Evolutionary conservation across 2,113 vertebrate genomes (phyloP).

Genomic region (Nothocercus nigrocapillus): DNA sequence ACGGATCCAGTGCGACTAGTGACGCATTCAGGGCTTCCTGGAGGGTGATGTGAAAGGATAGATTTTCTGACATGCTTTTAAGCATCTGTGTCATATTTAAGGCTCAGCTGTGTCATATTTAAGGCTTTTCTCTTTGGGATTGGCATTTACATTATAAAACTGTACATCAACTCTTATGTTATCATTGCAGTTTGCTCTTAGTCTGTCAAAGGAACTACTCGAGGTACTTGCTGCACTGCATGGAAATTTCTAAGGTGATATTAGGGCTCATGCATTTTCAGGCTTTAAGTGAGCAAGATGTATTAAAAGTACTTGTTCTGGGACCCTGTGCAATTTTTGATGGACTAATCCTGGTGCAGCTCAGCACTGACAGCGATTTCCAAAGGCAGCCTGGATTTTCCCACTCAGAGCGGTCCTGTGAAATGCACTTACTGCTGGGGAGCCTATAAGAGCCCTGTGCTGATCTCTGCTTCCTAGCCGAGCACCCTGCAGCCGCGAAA

Average conservation of each 20-base stretch:
- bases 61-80: background rate
- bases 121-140: background rate
- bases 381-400: background rate
- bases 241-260: background rate
- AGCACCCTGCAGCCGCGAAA: background rate
- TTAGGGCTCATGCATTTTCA: background rate
- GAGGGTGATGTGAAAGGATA: background rate
- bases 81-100: background rate
- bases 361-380: background rate
- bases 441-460: background rate
- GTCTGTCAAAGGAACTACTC: background rate
- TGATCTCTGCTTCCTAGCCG: background rate
- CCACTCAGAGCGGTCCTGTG: background rate
- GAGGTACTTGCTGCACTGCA: background rate
- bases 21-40: background rate
- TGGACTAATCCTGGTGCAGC: background rate
- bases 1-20: background rate
- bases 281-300: background rate
- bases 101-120: background rate
- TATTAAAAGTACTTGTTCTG: background rate
- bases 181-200: background rate
- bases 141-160: background rate
- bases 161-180: background rate
- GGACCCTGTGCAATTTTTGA: background rate
- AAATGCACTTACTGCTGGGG: background rate